These are phyloP conservation scores for Sinodicranocentrus sp. DNA, from an alignment of 2,888 invertebrate genomes.

Conservation along the genomic window DNA sequence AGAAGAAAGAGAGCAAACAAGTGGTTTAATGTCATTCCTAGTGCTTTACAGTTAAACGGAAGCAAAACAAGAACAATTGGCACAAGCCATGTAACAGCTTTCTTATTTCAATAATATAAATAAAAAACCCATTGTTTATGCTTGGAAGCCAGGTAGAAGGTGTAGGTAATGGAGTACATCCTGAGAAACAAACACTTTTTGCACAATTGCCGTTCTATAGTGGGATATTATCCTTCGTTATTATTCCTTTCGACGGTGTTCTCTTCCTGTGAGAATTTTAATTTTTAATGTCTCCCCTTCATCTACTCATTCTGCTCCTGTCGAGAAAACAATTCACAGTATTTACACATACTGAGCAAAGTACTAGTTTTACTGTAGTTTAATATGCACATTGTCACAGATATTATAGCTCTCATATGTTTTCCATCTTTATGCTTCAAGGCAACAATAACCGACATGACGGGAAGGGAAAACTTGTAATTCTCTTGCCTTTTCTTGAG, in stretches of 20 bases:
- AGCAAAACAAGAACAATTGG: slow-evolving; percentile 8
- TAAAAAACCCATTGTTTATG: too few species aligned
- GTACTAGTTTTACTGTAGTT: too few species aligned
- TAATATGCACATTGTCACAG: background rate
- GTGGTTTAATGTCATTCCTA: slow-evolving; percentile 50
- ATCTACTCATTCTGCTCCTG: slow-evolving; percentile 10
- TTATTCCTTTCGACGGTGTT: slow-evolving; percentile 24
- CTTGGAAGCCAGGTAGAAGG: slow-evolving; percentile 42
- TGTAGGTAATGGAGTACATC: slow-evolving; percentile 55
- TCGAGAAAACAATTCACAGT: slow-evolving; percentile 11
- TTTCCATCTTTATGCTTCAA: background rate
- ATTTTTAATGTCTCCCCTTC: slow-evolving; percentile 37
- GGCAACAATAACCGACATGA: slow-evolving; percentile 57
- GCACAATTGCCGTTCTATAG: background rate
- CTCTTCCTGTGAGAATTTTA: slow-evolving; percentile 66
- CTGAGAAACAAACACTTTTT: slow-evolving; percentile 55
- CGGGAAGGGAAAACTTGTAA: slow-evolving; percentile 50
- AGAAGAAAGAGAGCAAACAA: slow-evolving; percentile 50
- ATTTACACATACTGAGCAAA: background rate
- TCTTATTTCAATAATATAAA: slow-evolving; percentile 21
- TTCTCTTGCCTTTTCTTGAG: slow-evolving; percentile 46
- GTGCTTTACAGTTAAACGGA: slow-evolving; percentile 54
- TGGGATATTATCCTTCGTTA: background rate
- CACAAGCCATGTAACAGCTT: slow-evolving; percentile 15
- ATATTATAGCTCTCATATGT: background rate